Base-by-base conservation (phyloP, 2,797 vertebrate genomes). In the Pangasius larnaudii region DNA sequence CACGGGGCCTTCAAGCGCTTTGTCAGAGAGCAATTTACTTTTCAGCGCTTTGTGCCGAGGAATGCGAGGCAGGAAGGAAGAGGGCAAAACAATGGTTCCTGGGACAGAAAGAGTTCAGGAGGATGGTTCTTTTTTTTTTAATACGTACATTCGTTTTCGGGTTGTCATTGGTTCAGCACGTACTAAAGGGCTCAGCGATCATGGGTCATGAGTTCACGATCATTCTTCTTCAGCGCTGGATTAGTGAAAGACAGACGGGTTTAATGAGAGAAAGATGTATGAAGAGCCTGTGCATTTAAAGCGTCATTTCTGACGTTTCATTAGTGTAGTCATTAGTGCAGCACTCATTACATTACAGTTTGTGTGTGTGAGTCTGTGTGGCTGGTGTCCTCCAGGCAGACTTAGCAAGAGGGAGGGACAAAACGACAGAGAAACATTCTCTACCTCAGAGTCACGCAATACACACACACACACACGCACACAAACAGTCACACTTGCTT, bases 1-100 rank as follows among this genome's bases (percentile, higher is more conserved):
- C 93, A 92, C 88, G 89, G 77, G 92, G 93, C 94, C 91, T 85
- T 90, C 93, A 90, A 94, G 91, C 85, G 91, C 93, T 96, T 95
- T 96, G 95, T 96, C 91, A 90, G 93, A 94, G 93, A 93, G 94
- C 93, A 95, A 95, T 96, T 96, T 95, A 92, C 94, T 96, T 96
- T 96, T 96, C 96, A 95, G 94, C 95, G 86, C 93, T 92, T 94
- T 93, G 92, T 95, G 93, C 72, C 78, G 92, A 95, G 95, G 96
- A 96, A 96, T 96, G 95, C 93, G 92, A 92, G 93, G 92, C 94
- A 96, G 95, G 95, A 95, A 95, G 94, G 94, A 95, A 94, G 90
- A 94, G 90, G 93, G 92, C 93, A 95, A 95, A 95, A 96, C 95
- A 96, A 95, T 95, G 92, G 95, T 95, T 95, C 92, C 94, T 92